A percentile compares a stretch with the other conserved stretches of the same genome.
Evolutionary conservation across 2,888 invertebrate species (phyloP).

Genomic region (Bibio marci): DNA sequence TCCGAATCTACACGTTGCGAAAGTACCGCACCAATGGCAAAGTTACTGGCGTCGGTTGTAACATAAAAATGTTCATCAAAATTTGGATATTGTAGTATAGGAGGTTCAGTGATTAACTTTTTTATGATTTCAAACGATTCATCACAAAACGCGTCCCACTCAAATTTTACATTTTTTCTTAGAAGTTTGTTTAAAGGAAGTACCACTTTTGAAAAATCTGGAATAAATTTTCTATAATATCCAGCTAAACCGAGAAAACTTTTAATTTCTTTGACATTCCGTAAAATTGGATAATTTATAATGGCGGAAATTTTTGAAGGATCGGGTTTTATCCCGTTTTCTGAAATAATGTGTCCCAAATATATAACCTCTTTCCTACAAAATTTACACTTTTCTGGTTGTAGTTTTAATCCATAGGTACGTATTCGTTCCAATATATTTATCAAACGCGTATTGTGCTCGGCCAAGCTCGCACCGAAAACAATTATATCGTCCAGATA

Average conservation of each 20-base stretch:
- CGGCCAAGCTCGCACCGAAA: neutral
- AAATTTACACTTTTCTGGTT: no score
- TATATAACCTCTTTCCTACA: no score
- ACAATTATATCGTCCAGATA: constrained; percentile 12
- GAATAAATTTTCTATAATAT: neutral
- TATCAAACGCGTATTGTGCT: no score
- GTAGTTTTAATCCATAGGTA: no score
- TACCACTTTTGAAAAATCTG: neutral
- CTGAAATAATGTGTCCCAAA: neutral
- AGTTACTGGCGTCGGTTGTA: neutral
- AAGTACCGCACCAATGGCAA: neutral
- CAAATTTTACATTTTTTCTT: neutral
- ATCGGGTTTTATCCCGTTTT: neutral
- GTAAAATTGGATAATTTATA: neutral
- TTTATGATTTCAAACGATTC: neutral
- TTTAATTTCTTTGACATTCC: neutral
- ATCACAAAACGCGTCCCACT: neutral
- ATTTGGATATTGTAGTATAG: neutral
- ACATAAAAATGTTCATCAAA: neutral
- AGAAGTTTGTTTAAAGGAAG: neutral
- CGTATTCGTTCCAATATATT: no score
- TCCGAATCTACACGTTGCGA: neutral
- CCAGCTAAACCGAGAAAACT: neutral
- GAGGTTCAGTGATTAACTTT: no score
- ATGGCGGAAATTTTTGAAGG: neutral